These are phyloP conservation scores for Sebastes wilsoni DNA, from an alignment of 2,797 vertebrate genomes.

Conservation along the genomic window DNA sequence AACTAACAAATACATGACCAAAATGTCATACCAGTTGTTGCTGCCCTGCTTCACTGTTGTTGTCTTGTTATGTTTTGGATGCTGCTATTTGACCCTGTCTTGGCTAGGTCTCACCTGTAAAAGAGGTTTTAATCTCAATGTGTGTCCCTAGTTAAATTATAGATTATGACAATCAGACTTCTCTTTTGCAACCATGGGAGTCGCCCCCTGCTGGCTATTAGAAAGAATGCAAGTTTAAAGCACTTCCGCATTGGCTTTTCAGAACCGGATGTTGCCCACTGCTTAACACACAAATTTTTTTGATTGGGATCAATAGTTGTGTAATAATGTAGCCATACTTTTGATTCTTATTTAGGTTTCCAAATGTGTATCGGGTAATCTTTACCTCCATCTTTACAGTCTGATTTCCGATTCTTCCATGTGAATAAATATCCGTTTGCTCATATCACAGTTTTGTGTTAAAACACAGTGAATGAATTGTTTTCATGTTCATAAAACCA, in stretches of 20 bases:
- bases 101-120: too few species aligned
- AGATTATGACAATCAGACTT: too few species aligned
- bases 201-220: too few species aligned
- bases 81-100: too few species aligned
- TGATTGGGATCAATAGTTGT: background rate
- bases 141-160: accelerated
- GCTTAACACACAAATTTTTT: background rate
- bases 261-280: background rate
- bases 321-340: background rate
- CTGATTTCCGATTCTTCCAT: background rate
- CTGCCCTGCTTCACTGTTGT: too few species aligned
- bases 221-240: accelerated
- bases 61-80: too few species aligned
- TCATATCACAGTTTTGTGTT: background rate
- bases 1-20: too few species aligned
- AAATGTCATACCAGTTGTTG: too few species aligned
- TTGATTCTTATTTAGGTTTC: background rate
- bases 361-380: background rate
- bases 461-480: background rate
- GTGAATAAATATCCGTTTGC: background rate
- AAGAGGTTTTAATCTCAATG: too few species aligned
- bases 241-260: too few species aligned
- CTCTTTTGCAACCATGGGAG: too few species aligned
- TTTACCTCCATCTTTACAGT: background rate
- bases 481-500: background rate